A percentile compares a stretch with the other conserved stretches of the same genome.
These are phyloP conservation scores for Dufourea novaeangliae DNA, from an alignment of 1,140 invertebrate genomes.

Conservation along the genomic window DNA sequence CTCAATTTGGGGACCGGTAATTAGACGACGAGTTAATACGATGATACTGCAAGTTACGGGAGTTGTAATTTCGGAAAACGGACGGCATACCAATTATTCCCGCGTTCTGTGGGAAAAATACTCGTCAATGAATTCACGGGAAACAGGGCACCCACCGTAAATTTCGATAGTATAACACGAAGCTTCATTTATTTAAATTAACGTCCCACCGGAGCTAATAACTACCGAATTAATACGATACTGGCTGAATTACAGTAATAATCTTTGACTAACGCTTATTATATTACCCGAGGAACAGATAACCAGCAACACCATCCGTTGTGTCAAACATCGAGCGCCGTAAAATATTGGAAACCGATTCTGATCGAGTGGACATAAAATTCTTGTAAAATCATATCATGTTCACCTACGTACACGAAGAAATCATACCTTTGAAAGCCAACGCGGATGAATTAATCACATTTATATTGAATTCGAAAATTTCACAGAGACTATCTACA, in stretches of 20 bases:
- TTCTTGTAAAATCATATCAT: no score
- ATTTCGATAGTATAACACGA: background rate
- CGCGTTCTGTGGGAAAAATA: background rate
- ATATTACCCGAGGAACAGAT: background rate
- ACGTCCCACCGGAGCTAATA: background rate
- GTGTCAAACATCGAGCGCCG: no score
- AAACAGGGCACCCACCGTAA: background rate
- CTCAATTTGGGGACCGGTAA: background rate
- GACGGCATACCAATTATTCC: background rate
- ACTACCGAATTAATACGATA: background rate
- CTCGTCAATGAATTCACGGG: no score
- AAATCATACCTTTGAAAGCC: no score
- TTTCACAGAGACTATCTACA: no score
- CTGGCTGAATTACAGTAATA: background rate
- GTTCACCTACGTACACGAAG: no score
- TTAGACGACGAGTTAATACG: background rate
- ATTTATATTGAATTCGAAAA: no score
- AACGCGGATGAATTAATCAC: no score
- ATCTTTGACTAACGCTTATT: background rate
- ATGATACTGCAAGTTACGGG: background rate
- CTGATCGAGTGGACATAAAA: no score
- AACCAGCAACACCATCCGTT: background rate
- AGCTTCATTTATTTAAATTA: background rate
- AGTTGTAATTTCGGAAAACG: background rate
- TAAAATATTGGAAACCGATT: no score